These are phyloP conservation scores for Elmis aenea DNA, from an alignment of 2,888 invertebrate genomes.

Conservation along the genomic window DNA sequence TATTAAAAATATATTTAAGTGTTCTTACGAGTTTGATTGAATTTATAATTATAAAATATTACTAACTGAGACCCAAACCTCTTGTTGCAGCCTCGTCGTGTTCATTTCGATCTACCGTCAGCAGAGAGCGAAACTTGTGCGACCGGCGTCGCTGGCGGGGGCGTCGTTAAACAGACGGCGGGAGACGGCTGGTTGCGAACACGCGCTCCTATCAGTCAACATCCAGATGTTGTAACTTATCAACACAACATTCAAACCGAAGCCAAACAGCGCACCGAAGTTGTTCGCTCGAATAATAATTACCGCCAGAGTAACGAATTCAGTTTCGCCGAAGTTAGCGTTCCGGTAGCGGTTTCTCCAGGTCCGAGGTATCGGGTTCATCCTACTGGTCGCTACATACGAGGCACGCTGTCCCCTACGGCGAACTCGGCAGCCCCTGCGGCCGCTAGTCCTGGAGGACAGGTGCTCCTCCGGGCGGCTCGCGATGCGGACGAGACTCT, in stretches of 20 bases:
- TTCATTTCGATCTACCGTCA: slow-evolving; percentile 39
- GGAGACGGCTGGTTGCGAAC: slow-evolving; percentile 32
- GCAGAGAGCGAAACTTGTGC: slow-evolving; percentile 31
- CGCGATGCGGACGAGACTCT: slow-evolving; percentile 51
- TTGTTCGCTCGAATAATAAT: background rate
- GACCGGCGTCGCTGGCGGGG: slow-evolving; percentile 21
- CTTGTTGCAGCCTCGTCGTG: slow-evolving; percentile 39
- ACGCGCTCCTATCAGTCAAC: slow-evolving; percentile 32
- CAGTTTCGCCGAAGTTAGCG: slow-evolving; percentile 14
- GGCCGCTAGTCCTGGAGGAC: slow-evolving; percentile 37
- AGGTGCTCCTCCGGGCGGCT: slow-evolving; percentile 51
- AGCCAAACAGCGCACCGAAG: slow-evolving; percentile 14
- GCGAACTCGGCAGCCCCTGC: slow-evolving; percentile 37
- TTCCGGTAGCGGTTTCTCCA: slow-evolving; percentile 36
- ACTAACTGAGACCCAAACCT: no score
- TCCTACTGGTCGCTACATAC: slow-evolving; percentile 42
- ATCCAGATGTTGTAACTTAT: slow-evolving; percentile 26
- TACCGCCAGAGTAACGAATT: slow-evolving; percentile 2
- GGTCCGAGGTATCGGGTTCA: slow-evolving; percentile 39
- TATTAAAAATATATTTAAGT: no score
- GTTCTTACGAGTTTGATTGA: no score
- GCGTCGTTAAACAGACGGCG: slow-evolving; percentile 29
- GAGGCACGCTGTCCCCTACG: slow-evolving; percentile 47
- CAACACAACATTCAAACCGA: slow-evolving; percentile 18
- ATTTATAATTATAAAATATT: no score